Base-by-base conservation (phyloP, 1,140 invertebrate species). In the Macrocentrus cingulum region DNA sequence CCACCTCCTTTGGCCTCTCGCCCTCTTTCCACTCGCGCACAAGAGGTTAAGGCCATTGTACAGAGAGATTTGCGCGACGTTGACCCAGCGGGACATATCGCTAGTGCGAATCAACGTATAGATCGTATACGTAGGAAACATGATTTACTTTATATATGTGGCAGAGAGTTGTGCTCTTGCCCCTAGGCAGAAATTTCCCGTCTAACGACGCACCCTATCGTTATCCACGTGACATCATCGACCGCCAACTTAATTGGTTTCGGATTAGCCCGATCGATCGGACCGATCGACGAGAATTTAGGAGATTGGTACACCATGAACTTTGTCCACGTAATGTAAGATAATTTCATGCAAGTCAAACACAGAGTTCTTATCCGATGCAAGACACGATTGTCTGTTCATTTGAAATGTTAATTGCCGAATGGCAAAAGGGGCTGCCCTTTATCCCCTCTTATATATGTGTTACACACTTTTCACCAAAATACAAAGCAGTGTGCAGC, bases 31-130 rank as follows among this genome's bases (percentile, higher is more conserved):
- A 44, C 29, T 9, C 18, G 29, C 34, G n/a, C n/a, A n/a, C n/a
- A n/a, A n/a, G 53, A 55, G 53, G 53, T 55, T 55, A 55, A 55
- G 53, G 53, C 53, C 53, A 55, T 55, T 42, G 53, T 55, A 55
- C 53, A 42, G 53, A n/a, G n/a, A 49, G 46, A 41, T 58, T 42
- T 39, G 36, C 32, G 34, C 45, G 56, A 50, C 22, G n/a, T n/a
- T n/a, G 36, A 49, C 15, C 16, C 19, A 41, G 37, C 8, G 25
- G 25, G 25, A 29, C 25, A 29, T 29, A 29, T 29, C 25, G 25
- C 25, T 9, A 9, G 25, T 9, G 25, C 9, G 4, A 9, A 29
- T 9, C 25, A 29, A 5, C 4, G 4, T 29, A 11, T 2, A 11
- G 15, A 8, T 13, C 8, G 36, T 39, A n/a, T 11, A 39, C 29